These are phyloP conservation scores for Carapus acus DNA, from an alignment of 2,797 vertebrate species.

Conservation along the genomic window DNA sequence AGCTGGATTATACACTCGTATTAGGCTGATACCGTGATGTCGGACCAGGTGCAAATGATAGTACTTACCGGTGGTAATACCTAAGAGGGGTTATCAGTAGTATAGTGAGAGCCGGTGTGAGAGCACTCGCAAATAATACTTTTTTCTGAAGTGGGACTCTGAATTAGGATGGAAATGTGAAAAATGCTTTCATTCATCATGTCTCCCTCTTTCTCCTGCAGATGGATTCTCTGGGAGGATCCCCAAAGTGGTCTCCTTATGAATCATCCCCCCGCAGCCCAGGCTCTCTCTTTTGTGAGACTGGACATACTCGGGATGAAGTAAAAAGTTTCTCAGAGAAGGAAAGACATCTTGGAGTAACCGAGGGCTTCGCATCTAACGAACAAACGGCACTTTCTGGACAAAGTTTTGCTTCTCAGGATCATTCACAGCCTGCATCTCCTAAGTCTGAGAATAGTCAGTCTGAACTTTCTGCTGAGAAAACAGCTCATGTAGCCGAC, in stretches of 20 bases:
- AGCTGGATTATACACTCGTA: not conserved
- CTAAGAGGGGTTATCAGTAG: no score
- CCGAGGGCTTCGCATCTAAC: constrained; percentile 17
- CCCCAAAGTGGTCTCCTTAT: constrained; percentile 65
- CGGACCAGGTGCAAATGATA: not conserved
- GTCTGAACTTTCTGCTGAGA: constrained; percentile 9
- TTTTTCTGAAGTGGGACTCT: no score
- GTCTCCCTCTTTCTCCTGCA: constrained; percentile 18
- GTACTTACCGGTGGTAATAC: not conserved
- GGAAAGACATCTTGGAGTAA: constrained; percentile 46
- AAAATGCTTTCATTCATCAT: no score
- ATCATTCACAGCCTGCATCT: constrained; percentile 24
- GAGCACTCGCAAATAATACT: no score
- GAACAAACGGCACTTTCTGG: constrained; percentile 19
- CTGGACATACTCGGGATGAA: constrained; percentile 69
- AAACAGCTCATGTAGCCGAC: constrained; percentile 1
- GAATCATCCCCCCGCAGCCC: constrained; percentile 62
- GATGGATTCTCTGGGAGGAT: constrained; percentile 64
- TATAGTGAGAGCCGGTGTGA: no score
- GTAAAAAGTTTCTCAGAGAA: constrained; percentile 63
- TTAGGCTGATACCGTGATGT: not conserved
- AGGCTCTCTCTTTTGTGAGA: constrained; percentile 63
- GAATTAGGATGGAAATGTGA: no score
- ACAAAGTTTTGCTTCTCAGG: constrained; percentile 26
- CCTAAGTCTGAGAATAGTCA: constrained; percentile 9